phyloP scores from a whole-genome alignment of 2,888 invertebrate species.

The Chrysodeixis includens region DNA sequence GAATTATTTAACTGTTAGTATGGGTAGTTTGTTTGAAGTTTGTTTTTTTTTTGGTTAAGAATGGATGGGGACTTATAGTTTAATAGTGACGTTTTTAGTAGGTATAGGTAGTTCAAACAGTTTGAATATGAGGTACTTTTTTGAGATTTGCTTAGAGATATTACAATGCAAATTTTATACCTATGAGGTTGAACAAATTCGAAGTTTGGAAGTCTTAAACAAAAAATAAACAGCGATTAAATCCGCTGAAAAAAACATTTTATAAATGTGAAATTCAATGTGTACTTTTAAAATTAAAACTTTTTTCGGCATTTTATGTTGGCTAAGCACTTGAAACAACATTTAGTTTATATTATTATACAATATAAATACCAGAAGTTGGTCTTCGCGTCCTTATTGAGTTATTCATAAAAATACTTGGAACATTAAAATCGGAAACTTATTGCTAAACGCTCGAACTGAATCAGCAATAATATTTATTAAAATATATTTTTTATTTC shows the following conservation, averaged over 20 bases:
- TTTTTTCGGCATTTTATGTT: background rate
- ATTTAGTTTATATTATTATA: background rate
- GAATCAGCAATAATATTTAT: constrained; percentile 39
- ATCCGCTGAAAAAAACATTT: too few species aligned
- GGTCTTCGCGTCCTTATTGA: constrained; percentile 30
- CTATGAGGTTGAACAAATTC: too few species aligned
- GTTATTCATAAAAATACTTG: constrained; percentile 45
- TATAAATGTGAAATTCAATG: background rate
- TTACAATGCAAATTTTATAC: too few species aligned
- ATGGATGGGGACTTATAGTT: too few species aligned
- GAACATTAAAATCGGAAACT: constrained; percentile 25
- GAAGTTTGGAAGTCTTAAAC: too few species aligned
- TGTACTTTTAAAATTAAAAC: background rate
- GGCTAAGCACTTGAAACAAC: background rate
- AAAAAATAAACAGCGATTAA: too few species aligned
- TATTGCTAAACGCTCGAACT: constrained; percentile 21
- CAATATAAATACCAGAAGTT: constrained; percentile 1
- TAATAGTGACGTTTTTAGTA: too few species aligned
- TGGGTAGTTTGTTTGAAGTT: background rate
- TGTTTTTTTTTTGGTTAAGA: too few species aligned
- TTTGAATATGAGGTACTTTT: too few species aligned
- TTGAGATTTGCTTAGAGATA: too few species aligned
- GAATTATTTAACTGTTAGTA: background rate
- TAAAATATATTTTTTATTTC: constrained; percentile 37
- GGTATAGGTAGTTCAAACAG: too few species aligned